Conservation (phyloP, 2,113 vertebrate genomes). For the Turnix velox region DNA sequence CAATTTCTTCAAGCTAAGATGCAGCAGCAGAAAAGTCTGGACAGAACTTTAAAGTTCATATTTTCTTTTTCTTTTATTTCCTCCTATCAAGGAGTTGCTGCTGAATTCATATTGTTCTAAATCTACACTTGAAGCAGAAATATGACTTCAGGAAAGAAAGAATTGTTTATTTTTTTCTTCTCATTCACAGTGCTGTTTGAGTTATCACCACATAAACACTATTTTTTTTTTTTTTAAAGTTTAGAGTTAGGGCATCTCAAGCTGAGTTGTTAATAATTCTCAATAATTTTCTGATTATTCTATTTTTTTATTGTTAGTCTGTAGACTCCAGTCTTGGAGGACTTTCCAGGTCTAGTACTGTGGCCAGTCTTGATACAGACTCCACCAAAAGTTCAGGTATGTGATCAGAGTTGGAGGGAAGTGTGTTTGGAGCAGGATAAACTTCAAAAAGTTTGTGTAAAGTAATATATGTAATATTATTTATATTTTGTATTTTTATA, state of each 20-base stretch:
- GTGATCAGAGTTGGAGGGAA: neutral
- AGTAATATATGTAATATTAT: neutral
- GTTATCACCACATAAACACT: neutral
- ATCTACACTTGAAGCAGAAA: neutral
- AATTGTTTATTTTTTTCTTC: neutral
- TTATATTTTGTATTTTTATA: neutral
- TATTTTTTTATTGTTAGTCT: conserved; percentile 73
- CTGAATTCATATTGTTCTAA: neutral
- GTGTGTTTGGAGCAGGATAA: neutral
- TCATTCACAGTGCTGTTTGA: neutral
- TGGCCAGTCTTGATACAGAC: conserved; percentile 96
- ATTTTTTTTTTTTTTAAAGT: too few species aligned
- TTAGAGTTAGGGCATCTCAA: neutral
- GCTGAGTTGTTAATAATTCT: neutral
- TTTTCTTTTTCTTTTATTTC: neutral
- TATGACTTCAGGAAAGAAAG: neutral
- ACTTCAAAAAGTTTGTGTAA: neutral
- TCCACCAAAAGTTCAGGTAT: conserved; percentile 95
- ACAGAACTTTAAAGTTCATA: neutral
- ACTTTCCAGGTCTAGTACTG: conserved; percentile 95
- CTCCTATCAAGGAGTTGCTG: neutral
- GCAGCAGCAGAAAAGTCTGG: neutral
- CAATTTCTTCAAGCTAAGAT: neutral
- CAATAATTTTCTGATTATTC: neutral
- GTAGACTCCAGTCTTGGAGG: conserved; percentile 98